Conservation (phyloP, 2,113 vertebrate species). For the Erinaceus europaeus region DNA sequence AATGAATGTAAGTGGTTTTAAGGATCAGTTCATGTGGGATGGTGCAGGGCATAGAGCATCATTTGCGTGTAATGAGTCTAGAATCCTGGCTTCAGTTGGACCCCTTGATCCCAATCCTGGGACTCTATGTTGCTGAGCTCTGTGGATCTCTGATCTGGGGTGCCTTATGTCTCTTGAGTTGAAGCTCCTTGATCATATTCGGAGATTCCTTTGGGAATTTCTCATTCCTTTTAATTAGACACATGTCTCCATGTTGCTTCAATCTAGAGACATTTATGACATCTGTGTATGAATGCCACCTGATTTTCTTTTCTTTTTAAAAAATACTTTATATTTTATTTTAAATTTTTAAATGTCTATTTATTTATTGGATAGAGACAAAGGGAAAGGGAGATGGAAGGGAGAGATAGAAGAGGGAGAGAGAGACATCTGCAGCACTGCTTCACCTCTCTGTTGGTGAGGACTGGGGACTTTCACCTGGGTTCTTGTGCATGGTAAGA, state of each 20-base stretch:
- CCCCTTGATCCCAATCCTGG: neutral
- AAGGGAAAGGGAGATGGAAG: too few species aligned
- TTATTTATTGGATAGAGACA: too few species aligned
- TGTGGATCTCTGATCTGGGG: neutral
- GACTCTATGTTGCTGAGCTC: neutral
- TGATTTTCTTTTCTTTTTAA: too few species aligned
- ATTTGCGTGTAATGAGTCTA: neutral
- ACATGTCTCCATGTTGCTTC: constrained; percentile 28
- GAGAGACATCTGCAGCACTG: too few species aligned
- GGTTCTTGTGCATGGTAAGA: too few species aligned
- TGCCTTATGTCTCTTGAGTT: neutral
- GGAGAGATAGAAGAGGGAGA: too few species aligned
- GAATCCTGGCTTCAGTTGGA: neutral
- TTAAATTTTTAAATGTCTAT: too few species aligned
- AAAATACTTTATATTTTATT: too few species aligned
- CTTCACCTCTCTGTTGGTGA: too few species aligned
- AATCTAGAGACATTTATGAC: constrained; percentile 44
- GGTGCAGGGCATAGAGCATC: neutral
- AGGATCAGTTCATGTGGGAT: too few species aligned
- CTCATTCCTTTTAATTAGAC: neutral
- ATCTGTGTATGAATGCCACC: constrained; percentile 58
- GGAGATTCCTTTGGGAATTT: neutral
- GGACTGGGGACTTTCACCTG: too few species aligned
- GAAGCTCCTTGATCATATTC: neutral
- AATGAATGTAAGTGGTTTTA: too few species aligned